Conservation (phyloP, 2,888 invertebrate genomes). For the Malthinus seriepunctatus region DNA sequence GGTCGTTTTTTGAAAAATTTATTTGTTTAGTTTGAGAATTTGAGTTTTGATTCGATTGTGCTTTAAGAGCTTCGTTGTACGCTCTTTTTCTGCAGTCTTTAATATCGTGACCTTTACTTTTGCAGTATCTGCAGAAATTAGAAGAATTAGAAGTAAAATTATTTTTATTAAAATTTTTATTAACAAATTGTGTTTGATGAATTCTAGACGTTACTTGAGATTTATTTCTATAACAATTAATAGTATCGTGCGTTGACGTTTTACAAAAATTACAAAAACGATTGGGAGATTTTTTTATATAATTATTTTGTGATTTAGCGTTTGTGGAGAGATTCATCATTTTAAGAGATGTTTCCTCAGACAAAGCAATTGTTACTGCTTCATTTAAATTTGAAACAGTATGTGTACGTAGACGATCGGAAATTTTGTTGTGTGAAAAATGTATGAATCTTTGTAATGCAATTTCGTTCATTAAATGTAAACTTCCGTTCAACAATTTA, state of each 20-base stretch:
- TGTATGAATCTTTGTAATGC: slow-evolving; percentile 4
- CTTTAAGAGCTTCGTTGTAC: background rate
- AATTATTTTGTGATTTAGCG: background rate
- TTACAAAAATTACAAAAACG: background rate
- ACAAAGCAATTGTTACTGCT: background rate
- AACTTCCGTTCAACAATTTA: background rate
- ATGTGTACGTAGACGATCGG: background rate
- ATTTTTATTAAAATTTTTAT: too few species aligned
- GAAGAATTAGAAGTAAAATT: background rate
- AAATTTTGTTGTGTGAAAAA: background rate
- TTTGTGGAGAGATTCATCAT: background rate
- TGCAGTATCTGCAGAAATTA: background rate
- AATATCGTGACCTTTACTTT: background rate
- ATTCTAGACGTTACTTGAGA: too few species aligned
- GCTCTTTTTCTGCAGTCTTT: background rate
- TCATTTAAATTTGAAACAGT: background rate
- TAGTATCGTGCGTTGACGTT: background rate
- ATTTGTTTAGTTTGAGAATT: background rate
- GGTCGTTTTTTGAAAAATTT: background rate
- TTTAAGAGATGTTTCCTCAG: background rate
- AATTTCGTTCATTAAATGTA: slow-evolving; percentile 4
- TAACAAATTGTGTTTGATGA: too few species aligned
- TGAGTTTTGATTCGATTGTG: background rate
- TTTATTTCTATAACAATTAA: background rate
- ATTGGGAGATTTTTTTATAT: background rate